These are phyloP conservation scores for Scolanthus callimorphus DNA, from an alignment of 92 coral and sea anemone species.

Conservation along the genomic window DNA sequence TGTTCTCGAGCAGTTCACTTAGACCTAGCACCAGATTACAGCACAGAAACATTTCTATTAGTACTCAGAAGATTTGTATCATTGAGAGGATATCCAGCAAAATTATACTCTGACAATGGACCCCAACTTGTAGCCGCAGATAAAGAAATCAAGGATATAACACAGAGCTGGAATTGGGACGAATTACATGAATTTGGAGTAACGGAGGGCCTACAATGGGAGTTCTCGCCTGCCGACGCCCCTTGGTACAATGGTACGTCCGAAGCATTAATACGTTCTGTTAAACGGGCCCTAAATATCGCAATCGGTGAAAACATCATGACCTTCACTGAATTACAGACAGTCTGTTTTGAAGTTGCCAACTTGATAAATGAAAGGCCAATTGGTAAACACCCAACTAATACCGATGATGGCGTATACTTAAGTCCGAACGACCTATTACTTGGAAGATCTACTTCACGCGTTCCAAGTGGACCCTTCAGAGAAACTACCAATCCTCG, in stretches of 20 bases:
- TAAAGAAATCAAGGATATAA: conserved; percentile 23
- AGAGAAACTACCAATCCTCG: conserved; percentile 17
- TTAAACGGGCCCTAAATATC: conserved; percentile 25
- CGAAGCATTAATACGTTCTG: conserved; percentile 48
- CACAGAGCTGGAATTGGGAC: conserved; percentile 34
- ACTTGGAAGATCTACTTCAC: conserved; percentile 39
- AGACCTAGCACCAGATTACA: conserved; percentile 26
- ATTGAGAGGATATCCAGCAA: conserved; percentile 34
- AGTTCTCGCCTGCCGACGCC: conserved; percentile 48
- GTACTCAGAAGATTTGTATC: conserved; percentile 29
- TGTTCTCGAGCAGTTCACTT: conserved; percentile 39
- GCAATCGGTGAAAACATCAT: conserved; percentile 29
- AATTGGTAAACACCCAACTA: conserved; percentile 45
- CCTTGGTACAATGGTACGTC: conserved; percentile 60
- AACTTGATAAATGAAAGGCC: conserved; percentile 35
- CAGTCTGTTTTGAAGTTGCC: conserved; percentile 45
- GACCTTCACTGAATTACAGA: conserved; percentile 46
- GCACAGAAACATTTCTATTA: conserved; percentile 24
- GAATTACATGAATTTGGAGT: conserved; percentile 46
- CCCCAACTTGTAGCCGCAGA: conserved; percentile 51
- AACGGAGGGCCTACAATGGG: conserved; percentile 42
- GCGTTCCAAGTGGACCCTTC: conserved; percentile 46
- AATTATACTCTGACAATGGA: conserved; percentile 41
- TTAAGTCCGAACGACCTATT: conserved; percentile 43
- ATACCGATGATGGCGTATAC: conserved; percentile 39